Conservation (phyloP, 2,888 invertebrate genomes). For the Lagria hirta region DNA sequence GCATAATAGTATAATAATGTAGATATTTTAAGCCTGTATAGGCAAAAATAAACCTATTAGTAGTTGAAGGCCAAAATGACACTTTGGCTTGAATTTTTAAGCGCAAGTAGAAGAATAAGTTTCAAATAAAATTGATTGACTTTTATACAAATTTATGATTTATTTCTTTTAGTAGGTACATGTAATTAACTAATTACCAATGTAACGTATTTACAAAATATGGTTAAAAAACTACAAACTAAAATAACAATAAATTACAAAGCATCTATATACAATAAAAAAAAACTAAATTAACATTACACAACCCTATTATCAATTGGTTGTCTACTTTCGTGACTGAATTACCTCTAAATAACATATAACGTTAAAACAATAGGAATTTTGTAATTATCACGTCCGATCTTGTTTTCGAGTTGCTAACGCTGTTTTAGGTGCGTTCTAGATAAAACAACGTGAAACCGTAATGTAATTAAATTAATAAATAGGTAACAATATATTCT, state of each 20-base stretch:
- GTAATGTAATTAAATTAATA: slow-evolving; percentile 18
- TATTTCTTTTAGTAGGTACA: too few species aligned
- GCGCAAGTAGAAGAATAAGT: too few species aligned
- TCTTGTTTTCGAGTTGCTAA: slow-evolving; percentile 22
- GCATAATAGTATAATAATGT: too few species aligned
- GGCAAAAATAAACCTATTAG: too few species aligned
- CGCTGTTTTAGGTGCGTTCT: slow-evolving; percentile 8
- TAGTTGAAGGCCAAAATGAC: too few species aligned
- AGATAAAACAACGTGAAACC: slow-evolving; percentile 16
- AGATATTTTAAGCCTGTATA: too few species aligned
- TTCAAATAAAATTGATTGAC: too few species aligned
- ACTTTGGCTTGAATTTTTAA: too few species aligned
- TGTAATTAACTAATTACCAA: slow-evolving; percentile 2
- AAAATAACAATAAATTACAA: slow-evolving; percentile 26
- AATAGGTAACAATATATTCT: slow-evolving; percentile 17
- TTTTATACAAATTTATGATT: too few species aligned
- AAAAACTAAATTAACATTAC: slow-evolving; percentile 9
- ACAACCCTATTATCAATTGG: slow-evolving; percentile 18
- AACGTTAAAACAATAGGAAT: slow-evolving; percentile 13
- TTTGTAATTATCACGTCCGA: slow-evolving; percentile 14
- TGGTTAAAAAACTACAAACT: slow-evolving; percentile 12
- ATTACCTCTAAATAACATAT: slow-evolving; percentile 9
- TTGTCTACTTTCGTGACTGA: slow-evolving; percentile 14
- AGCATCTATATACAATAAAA: slow-evolving; percentile 17
- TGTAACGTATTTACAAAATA: slow-evolving; percentile 15